phyloP scores from a whole-genome alignment of 2,113 vertebrate species.

The Oryzias melastigma region DNA sequence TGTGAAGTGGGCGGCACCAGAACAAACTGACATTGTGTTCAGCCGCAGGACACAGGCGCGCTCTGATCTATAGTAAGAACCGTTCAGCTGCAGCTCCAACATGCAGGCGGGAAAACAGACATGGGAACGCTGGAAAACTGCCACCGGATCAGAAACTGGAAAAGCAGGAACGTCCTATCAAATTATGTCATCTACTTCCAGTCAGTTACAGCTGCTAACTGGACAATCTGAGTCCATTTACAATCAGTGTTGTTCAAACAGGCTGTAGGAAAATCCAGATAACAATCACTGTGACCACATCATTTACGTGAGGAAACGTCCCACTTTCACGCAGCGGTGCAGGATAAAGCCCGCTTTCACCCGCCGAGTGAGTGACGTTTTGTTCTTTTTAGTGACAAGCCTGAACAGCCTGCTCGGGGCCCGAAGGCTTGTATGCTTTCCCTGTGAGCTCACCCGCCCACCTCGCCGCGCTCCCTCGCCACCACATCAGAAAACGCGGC shows the following conservation, averaged over 20 bases:
- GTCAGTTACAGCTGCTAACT: neutral
- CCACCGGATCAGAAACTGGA: no score
- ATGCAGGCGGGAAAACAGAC: no score
- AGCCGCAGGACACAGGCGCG: slow-evolving; percentile 2
- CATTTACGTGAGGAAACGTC: neutral
- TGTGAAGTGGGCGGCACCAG: slow-evolving; percentile 48
- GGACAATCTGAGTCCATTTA: neutral
- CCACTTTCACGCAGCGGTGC: neutral
- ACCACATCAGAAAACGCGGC: slow-evolving; percentile 14
- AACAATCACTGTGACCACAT: slow-evolving; percentile 10
- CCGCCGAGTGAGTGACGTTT: no score
- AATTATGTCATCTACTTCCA: neutral
- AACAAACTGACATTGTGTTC: slow-evolving; percentile 58
- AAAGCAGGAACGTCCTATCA: neutral
- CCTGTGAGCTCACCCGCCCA: slow-evolving; percentile 26
- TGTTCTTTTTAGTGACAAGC: no score
- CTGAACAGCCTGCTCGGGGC: neutral
- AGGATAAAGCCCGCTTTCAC: no score
- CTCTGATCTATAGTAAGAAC: no score
- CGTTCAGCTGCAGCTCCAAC: no score
- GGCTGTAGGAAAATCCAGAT: slow-evolving; percentile 29
- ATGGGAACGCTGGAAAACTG: no score
- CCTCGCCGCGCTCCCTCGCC: slow-evolving; percentile 2
- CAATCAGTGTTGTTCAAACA: slow-evolving; percentile 18
- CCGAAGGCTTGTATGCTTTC: slow-evolving; percentile 13